Evolutionary conservation across 2,888 invertebrate species (phyloP).

Genomic region (Phaonia tiefii): DNA sequence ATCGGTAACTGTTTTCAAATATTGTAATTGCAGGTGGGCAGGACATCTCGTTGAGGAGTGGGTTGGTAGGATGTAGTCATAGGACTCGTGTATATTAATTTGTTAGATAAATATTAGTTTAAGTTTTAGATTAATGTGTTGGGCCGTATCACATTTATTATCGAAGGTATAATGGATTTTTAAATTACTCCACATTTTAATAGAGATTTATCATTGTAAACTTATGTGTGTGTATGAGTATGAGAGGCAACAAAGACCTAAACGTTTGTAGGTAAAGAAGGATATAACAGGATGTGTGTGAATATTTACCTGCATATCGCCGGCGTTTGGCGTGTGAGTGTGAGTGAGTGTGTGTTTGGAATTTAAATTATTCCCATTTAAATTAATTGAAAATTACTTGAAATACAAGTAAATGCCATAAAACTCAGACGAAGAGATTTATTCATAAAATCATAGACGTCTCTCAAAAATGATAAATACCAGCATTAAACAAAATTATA

Average conservation of each 20-base stretch:
- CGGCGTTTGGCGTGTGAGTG: slow-evolving; percentile 49
- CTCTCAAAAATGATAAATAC: slow-evolving; percentile 77
- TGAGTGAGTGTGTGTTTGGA: slow-evolving; percentile 59
- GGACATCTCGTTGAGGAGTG: too few species aligned
- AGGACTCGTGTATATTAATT: slow-evolving; percentile 66
- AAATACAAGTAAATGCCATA: slow-evolving; percentile 60
- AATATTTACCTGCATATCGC: too few species aligned
- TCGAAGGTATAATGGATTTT: slow-evolving; percentile 63
- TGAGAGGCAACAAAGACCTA: too few species aligned
- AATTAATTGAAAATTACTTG: slow-evolving; percentile 67
- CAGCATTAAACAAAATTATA: slow-evolving; percentile 80
- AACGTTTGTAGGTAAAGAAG: too few species aligned
- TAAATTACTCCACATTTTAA: slow-evolving; percentile 66
- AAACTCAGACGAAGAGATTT: slow-evolving; percentile 25
- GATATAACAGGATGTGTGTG: too few species aligned
- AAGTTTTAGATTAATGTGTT: slow-evolving; percentile 68
- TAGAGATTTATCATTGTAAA: slow-evolving; percentile 62
- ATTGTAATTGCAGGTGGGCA: too few species aligned
- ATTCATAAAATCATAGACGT: slow-evolving; percentile 44
- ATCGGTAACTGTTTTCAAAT: background rate
- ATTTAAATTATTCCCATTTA: slow-evolving; percentile 64
- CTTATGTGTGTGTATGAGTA: too few species aligned
- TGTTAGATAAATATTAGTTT: slow-evolving; percentile 71
- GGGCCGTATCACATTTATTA: slow-evolving; percentile 62
- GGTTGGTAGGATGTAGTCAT: too few species aligned